phyloP scores from a whole-genome alignment of 2,888 invertebrate species.

The Kryphioiulus occultus region DNA sequence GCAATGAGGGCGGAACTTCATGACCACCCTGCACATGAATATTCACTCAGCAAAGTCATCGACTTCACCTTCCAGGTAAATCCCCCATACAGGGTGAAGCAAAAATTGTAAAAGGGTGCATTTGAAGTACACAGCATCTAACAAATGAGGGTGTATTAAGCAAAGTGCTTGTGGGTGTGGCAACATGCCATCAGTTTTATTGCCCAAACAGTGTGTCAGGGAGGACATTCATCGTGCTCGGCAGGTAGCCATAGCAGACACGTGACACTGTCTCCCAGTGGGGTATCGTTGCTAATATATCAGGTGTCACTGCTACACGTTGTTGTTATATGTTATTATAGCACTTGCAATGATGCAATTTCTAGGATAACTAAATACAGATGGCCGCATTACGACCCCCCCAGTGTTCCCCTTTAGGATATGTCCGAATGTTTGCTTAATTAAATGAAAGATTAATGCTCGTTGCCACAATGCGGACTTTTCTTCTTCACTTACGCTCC shows the following conservation, averaged over 20 bases:
- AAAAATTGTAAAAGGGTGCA: not conserved
- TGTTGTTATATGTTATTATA: not conserved
- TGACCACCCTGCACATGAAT: no score
- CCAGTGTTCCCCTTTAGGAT: not conserved
- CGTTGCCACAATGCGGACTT: no score
- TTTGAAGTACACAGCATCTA: not conserved
- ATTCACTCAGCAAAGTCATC: no score
- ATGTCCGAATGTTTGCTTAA: not conserved
- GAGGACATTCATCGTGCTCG: not conserved
- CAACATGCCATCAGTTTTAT: conserved; percentile 22
- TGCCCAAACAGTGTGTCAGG: not conserved
- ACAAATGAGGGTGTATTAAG: conserved; percentile 20
- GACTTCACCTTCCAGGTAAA: no score
- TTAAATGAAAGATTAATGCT: conserved; percentile 12
- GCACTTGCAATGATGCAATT: not conserved
- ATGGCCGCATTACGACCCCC: not conserved
- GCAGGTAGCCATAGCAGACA: not conserved
- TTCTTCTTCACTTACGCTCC: not conserved
- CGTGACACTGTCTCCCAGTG: not conserved
- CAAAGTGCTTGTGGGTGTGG: conserved; percentile 37
- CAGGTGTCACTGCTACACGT: not conserved
- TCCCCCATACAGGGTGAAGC: not conserved
- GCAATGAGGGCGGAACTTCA: no score
- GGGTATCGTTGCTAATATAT: not conserved
- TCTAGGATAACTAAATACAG: not conserved